Conservation (phyloP, 2,113 vertebrate genomes). For the Phrynocephalus versicolor region DNA sequence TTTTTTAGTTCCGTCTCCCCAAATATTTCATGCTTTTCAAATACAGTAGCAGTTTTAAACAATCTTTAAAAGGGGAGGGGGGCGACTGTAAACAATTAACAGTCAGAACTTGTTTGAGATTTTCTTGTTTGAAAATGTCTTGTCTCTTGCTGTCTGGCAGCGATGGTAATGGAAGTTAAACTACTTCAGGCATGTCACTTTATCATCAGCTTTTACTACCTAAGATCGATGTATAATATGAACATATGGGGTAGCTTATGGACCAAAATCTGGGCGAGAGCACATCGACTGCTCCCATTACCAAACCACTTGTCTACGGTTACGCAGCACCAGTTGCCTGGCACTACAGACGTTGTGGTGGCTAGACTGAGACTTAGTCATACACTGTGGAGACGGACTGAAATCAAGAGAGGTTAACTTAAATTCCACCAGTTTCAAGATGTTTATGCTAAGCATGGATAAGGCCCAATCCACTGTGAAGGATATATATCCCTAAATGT, state of each 20-base stretch:
- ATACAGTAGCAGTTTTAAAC: neutral
- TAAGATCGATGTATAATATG: neutral
- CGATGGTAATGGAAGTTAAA: neutral
- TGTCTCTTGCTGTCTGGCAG: neutral
- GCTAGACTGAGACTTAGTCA: neutral
- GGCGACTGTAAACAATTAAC: neutral
- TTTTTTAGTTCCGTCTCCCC: neutral
- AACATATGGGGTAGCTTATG: too few relatives aligned
- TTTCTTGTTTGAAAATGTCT: conserved; percentile 6
- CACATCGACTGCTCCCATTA: too few relatives aligned
- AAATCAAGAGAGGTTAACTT: neutral
- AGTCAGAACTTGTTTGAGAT: neutral
- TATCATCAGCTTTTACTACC: neutral
- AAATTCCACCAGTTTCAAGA: neutral
- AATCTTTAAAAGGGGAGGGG: neutral
- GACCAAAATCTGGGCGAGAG: too few relatives aligned
- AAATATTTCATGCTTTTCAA: conserved; percentile 12
- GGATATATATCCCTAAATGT: neutral
- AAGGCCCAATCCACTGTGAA: neutral
- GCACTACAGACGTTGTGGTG: neutral
- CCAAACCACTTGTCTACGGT: neutral
- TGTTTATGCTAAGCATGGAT: neutral
- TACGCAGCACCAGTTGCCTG: neutral
- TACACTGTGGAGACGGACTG: neutral
- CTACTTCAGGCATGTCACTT: neutral